Conservation (phyloP, 1,140 invertebrate genomes). For the Palaemon carinicauda region DNA sequence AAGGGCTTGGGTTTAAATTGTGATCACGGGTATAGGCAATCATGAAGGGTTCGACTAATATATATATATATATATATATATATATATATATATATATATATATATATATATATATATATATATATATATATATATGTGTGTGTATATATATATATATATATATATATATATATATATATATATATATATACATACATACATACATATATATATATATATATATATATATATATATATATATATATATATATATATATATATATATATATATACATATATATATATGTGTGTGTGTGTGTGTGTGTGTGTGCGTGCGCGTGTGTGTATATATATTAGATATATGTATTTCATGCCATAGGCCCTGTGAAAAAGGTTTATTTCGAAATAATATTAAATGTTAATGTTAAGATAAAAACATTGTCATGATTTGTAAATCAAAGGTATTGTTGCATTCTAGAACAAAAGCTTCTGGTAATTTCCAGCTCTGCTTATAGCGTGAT, state of each 20-base stretch:
- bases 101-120: background rate
- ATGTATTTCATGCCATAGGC: background rate
- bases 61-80: background rate
- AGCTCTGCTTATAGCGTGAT: too few species aligned
- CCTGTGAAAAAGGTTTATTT: too few species aligned
- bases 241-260: slow-evolving; percentile 17
- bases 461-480: too few species aligned
- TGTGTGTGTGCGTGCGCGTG: background rate
- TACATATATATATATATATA: slow-evolving; percentile 25
- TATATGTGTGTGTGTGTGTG: background rate
- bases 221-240: slow-evolving; percentile 25
- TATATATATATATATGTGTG: slow-evolving; percentile 18
- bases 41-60: too few species aligned
- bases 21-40: too few species aligned
- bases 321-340: slow-evolving; percentile 22
- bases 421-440: too few species aligned
- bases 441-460: too few species aligned
- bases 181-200: slow-evolving; percentile 20
- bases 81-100: background rate
- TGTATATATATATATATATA: slow-evolving; percentile 15
- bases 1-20: too few species aligned
- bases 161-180: slow-evolving; percentile 28
- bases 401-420: background rate
- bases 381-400: background rate
- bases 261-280: slow-evolving; percentile 6